Percentiles rank a stretch among this genome's conserved stretches.
Conservation (phyloP, 2,113 vertebrate genomes). For the Epinephelus fuscoguttatus region DNA sequence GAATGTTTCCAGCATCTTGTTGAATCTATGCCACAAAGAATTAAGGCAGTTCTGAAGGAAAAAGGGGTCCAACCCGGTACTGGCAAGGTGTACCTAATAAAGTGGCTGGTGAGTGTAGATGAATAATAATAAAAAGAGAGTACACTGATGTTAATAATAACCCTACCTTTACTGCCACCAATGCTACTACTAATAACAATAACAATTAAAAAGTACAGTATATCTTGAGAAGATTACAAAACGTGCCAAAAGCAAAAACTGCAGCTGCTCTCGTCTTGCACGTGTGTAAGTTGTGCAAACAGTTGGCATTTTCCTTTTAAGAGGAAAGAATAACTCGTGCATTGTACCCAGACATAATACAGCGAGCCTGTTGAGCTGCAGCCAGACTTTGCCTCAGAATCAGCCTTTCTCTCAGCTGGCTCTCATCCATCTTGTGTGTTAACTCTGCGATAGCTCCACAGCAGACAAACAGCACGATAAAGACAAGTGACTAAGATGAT, state of each 20-base stretch:
- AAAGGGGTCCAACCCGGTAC: too few species aligned
- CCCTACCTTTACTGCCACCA: neutral
- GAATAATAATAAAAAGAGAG: neutral
- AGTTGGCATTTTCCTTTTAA: neutral
- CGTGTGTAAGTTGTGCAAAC: neutral
- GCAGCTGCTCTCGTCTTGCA: neutral
- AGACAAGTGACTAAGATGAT: constrained; percentile 26
- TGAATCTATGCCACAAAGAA: too few species aligned
- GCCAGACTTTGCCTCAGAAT: constrained; percentile 38
- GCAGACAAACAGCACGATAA: constrained; percentile 36
- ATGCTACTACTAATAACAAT: neutral
- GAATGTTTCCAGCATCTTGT: too few species aligned
- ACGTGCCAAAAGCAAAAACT: neutral
- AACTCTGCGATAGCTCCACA: constrained; percentile 18
- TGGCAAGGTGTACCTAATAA: too few species aligned
- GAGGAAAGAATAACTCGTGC: constrained; percentile 18
- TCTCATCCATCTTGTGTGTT: constrained; percentile 23
- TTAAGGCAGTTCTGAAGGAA: too few species aligned
- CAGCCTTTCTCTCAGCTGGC: constrained; percentile 47
- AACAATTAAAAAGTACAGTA: neutral
- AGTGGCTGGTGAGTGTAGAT: too few species aligned
- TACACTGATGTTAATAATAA: neutral
- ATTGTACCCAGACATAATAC: constrained; percentile 14
- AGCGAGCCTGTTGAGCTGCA: constrained; percentile 20
- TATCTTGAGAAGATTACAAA: neutral